These are phyloP conservation scores for Carabus problematicus DNA, from an alignment of 2,888 invertebrate genomes.

Conservation along the genomic window DNA sequence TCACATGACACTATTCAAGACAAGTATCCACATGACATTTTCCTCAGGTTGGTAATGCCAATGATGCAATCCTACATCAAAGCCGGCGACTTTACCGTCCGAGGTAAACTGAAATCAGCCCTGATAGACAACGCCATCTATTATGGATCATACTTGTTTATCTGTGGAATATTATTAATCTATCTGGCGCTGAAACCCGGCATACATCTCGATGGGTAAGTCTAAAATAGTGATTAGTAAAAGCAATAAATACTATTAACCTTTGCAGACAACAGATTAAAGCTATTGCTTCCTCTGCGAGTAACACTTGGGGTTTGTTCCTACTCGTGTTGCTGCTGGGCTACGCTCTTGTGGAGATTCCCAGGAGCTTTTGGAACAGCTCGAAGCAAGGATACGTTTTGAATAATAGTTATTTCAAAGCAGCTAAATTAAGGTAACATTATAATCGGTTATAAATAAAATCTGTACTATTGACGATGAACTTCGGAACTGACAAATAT, in stretches of 20 bases:
- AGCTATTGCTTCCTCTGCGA: constrained; percentile 96
- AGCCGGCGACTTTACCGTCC: constrained; percentile 95
- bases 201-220: constrained; percentile 85
- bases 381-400: constrained; percentile 85
- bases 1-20: no score
- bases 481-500: background rate
- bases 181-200: constrained; percentile 92
- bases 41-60: constrained; percentile 89
- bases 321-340: constrained; percentile 90
- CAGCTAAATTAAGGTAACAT: constrained; percentile 74
- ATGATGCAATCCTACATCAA: constrained; percentile 99
- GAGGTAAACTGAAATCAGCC: constrained; percentile 93
- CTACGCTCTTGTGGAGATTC: constrained; percentile 96
- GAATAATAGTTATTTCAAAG: constrained; percentile 89
- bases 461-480: background rate
- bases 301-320: constrained; percentile 99
- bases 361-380: constrained; percentile 89
- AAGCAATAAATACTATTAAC: no score
- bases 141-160: constrained; percentile 94
- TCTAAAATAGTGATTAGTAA: constrained; percentile 34
- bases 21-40: no score
- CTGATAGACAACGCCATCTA: constrained; percentile 97
- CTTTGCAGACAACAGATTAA: constrained; percentile 80
- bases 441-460: background rate
- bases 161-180: constrained; percentile 92